These are phyloP conservation scores for Chondrosia reniformis DNA, from an alignment of 37 sponge, comb jelly and placozoan genomes.

Conservation along the genomic window DNA sequence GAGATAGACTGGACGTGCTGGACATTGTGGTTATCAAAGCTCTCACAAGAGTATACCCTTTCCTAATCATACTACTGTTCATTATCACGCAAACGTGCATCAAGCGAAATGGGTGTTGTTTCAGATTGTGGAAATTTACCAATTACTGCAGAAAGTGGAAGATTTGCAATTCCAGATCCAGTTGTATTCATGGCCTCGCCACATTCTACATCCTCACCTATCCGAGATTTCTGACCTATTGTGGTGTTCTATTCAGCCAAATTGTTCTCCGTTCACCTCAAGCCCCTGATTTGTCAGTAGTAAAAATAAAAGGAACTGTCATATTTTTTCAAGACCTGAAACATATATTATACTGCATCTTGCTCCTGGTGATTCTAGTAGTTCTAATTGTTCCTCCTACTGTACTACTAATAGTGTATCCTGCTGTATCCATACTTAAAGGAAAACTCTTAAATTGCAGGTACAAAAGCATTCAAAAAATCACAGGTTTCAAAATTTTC, in stretches of 20 bases:
- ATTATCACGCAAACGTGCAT: background rate
- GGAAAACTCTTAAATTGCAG: background rate
- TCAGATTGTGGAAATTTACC: too few species aligned
- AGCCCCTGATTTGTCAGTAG: background rate
- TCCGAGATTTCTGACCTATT: background rate
- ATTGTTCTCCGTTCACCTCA: background rate
- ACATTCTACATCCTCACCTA: constrained; percentile 1
- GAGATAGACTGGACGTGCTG: background rate
- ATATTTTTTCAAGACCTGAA: background rate
- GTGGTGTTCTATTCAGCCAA: background rate
- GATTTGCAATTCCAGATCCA: too few species aligned
- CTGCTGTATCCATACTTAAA: background rate
- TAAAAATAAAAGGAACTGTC: background rate
- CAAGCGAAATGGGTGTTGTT: background rate
- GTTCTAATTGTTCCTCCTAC: background rate
- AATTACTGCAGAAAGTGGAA: too few species aligned
- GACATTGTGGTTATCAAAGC: background rate
- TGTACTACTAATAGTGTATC: background rate
- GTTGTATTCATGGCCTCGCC: background rate
- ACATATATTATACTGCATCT: background rate
- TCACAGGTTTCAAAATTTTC: background rate
- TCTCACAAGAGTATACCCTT: background rate
- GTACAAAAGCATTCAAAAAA: background rate
- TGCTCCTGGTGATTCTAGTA: background rate
- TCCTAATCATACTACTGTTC: background rate